Conservation (phyloP, 2,797 vertebrate genomes). For the Channa striata region DNA sequence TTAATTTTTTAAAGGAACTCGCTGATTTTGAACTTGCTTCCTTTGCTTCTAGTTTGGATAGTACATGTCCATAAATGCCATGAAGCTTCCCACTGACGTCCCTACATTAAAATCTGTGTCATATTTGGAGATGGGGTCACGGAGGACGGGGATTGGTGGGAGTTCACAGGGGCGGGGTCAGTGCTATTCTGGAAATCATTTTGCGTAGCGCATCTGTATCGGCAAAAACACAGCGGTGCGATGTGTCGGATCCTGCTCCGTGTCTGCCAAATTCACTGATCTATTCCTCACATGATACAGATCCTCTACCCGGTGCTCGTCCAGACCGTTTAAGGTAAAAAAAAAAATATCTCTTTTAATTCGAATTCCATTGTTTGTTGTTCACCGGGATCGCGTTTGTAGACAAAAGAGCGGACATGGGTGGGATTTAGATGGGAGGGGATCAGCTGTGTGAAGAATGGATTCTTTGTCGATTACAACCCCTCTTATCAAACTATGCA, state of each 20-base stretch:
- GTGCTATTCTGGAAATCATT: conserved; percentile 66
- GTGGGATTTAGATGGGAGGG: conserved; percentile 83
- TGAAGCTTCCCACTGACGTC: no score
- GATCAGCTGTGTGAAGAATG: conserved; percentile 74
- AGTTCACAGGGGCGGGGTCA: conserved; percentile 70
- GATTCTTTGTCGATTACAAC: conserved; percentile 53
- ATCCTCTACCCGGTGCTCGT: background rate
- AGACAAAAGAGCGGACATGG: conserved; percentile 81
- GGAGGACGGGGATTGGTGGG: conserved; percentile 23
- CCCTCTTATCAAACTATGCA: background rate
- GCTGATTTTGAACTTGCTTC: no score
- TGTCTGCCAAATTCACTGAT: conserved; percentile 13
- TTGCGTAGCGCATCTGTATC: conserved; percentile 79
- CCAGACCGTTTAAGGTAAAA: conserved; percentile 66
- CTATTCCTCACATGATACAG: background rate
- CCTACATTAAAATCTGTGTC: no score
- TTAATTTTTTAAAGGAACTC: no score
- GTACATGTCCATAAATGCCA: no score
- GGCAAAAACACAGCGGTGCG: conserved; percentile 15
- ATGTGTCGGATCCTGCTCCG: conserved; percentile 14
- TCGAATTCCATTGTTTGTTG: background rate
- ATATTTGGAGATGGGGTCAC: background rate
- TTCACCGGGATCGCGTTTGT: conserved; percentile 50
- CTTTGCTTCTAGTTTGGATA: no score
- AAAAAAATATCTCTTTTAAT: background rate